A percentile compares a stretch with the other conserved stretches of the same genome.
These are phyloP conservation scores for Poeciliopsis gracilis DNA, from an alignment of 2,797 vertebrate species.

Conservation along the genomic window DNA sequence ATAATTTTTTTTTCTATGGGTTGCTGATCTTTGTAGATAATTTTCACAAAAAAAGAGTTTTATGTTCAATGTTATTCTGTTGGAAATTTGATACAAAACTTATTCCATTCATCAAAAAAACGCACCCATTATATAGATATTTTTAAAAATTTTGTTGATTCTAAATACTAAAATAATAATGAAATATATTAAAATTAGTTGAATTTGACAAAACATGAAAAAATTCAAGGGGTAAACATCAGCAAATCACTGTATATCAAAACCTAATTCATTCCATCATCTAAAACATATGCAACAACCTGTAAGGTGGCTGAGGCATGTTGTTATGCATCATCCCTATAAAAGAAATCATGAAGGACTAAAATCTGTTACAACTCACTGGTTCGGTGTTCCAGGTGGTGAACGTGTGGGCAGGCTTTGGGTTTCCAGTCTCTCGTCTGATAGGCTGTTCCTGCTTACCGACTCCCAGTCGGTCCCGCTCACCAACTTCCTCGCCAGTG, in stretches of 20 bases:
- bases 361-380: conserved; percentile 82
- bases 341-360: background rate
- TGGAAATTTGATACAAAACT: too few relatives aligned
- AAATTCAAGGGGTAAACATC: background rate
- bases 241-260: background rate
- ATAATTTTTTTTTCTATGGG: too few relatives aligned
- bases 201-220: background rate
- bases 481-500: conserved; percentile 90
- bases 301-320: background rate
- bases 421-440: conserved; percentile 95
- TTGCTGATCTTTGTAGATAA: too few relatives aligned
- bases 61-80: too few relatives aligned
- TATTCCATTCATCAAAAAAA: too few relatives aligned
- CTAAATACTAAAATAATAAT: background rate
- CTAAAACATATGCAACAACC: background rate
- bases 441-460: conserved; percentile 94
- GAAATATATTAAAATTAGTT: background rate
- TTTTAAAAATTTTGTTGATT: too few relatives aligned
- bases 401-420: conserved; percentile 96
- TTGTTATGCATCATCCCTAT: background rate
- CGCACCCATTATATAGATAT: too few relatives aligned
- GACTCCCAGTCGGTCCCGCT: conserved; percentile 93
- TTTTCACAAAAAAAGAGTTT: too few relatives aligned
- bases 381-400: conserved; percentile 95
- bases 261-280: background rate